A percentile compares a stretch with the other conserved stretches of the same genome.
Conservation (phyloP, 2,888 invertebrate species). For the Leucophora obtusa region DNA sequence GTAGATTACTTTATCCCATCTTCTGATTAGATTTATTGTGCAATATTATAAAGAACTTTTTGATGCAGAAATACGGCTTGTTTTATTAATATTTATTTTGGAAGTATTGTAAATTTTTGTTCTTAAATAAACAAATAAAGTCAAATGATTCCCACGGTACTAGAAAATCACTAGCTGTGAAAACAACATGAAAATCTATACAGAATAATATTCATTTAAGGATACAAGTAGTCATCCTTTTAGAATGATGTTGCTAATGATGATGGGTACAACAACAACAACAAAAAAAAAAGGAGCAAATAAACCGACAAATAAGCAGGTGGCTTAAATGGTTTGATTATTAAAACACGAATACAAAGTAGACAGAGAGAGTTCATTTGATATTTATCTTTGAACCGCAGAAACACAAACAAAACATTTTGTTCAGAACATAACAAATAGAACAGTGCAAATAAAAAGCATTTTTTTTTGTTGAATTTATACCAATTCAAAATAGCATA, state of each 20-base stretch:
- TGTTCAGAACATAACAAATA: slow-evolving; percentile 22
- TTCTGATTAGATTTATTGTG: too few species aligned
- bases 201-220: slow-evolving; percentile 33
- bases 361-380: slow-evolving; percentile 50
- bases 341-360: slow-evolving; percentile 25
- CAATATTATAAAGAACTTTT: too few species aligned
- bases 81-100: too few species aligned
- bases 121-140: slow-evolving; percentile 45
- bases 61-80: too few species aligned
- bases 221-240: slow-evolving; percentile 1
- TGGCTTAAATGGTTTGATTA: slow-evolving; percentile 40
- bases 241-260: slow-evolving; percentile 11
- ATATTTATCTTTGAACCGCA: slow-evolving; percentile 67
- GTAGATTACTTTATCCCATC: too few species aligned
- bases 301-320: slow-evolving; percentile 50
- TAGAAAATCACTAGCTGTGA: slow-evolving; percentile 32
- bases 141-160: slow-evolving; percentile 58
- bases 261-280: background rate
- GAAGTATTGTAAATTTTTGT: background rate
- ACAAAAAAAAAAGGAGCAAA: slow-evolving; percentile 42
- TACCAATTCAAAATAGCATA: slow-evolving; percentile 15
- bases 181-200: slow-evolving; percentile 28
- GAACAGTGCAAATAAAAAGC: slow-evolving; percentile 53
- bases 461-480: slow-evolving; percentile 2
- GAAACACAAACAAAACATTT: slow-evolving; percentile 54